Evolutionary conservation across 2,888 invertebrate genomes (phyloP).

Genomic region (Polyommatus iphigenia): DNA sequence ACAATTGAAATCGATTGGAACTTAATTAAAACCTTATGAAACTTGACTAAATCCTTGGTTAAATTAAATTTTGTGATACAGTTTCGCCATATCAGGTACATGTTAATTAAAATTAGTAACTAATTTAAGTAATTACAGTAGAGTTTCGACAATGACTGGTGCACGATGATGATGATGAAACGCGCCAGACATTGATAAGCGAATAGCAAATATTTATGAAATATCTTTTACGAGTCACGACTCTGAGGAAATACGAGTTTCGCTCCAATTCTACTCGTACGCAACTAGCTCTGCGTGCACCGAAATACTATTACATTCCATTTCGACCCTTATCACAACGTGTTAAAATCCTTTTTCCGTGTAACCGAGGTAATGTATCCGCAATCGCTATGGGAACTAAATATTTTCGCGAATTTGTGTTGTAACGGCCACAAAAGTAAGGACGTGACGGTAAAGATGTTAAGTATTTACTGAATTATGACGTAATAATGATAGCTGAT

Average conservation of each 20-base stretch:
- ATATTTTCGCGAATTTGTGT: constrained; percentile 30
- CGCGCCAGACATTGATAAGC: constrained; percentile 6
- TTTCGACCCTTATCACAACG: constrained; percentile 9
- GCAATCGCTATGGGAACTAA: constrained; percentile 32
- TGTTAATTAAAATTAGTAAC: neutral
- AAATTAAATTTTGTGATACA: neutral
- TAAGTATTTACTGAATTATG: neutral
- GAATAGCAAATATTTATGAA: constrained; percentile 23
- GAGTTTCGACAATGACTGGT: neutral
- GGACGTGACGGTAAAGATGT: constrained; percentile 16
- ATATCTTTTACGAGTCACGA: constrained; percentile 34
- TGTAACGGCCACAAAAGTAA: constrained; percentile 14
- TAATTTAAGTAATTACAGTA: neutral
- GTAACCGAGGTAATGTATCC: constrained; percentile 23
- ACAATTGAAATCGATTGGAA: too few relatives aligned
- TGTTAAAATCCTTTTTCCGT: constrained; percentile 13
- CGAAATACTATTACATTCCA: constrained; percentile 16
- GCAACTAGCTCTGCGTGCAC: constrained; percentile 35
- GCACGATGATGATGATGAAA: constrained; percentile 4
- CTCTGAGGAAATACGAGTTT: constrained; percentile 37
- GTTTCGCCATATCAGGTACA: neutral
- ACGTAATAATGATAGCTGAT: neutral
- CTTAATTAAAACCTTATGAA: too few relatives aligned
- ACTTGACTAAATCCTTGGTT: too few relatives aligned
- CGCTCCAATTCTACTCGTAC: constrained; percentile 39